Percentiles rank a stretch among this genome's conserved stretches.
phyloP scores from a whole-genome alignment of 2,888 invertebrate species.

The Osmoderma eremita region DNA sequence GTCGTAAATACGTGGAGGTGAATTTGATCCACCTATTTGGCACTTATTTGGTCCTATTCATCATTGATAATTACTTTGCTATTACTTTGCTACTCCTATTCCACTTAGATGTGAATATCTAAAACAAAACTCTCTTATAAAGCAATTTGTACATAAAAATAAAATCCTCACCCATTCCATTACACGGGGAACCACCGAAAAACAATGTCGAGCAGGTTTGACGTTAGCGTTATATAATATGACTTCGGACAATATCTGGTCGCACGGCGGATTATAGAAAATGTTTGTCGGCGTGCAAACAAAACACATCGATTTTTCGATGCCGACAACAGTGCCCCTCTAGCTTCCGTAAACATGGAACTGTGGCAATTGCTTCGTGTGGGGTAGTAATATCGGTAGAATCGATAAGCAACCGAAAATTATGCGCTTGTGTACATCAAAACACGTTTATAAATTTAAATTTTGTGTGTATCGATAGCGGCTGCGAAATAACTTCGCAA shows the following conservation, averaged over 20 bases:
- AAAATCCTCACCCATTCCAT: too few species aligned
- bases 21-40: too few species aligned
- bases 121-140: too few species aligned
- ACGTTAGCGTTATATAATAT: too few species aligned
- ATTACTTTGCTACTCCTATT: too few species aligned
- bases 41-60: too few species aligned
- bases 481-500: neutral
- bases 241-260: neutral
- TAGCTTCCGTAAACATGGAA: slow-evolving; percentile 13
- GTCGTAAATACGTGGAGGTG: too few species aligned
- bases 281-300: slow-evolving; percentile 10
- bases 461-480: neutral
- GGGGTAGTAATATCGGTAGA: slow-evolving; percentile 1
- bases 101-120: too few species aligned
- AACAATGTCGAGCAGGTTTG: too few species aligned
- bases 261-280: slow-evolving; percentile 9
- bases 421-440: slow-evolving; percentile 10
- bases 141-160: too few species aligned
- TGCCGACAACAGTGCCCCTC: slow-evolving; percentile 2
- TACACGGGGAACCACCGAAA: too few species aligned
- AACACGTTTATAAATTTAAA: slow-evolving; percentile 21
- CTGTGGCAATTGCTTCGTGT: neutral
- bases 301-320: slow-evolving; percentile 21
- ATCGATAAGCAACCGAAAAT: slow-evolving; percentile 17
- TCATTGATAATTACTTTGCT: too few species aligned